These are phyloP conservation scores for Limenitis arthemis DNA, from an alignment of 2,888 invertebrate species.

Conservation along the genomic window DNA sequence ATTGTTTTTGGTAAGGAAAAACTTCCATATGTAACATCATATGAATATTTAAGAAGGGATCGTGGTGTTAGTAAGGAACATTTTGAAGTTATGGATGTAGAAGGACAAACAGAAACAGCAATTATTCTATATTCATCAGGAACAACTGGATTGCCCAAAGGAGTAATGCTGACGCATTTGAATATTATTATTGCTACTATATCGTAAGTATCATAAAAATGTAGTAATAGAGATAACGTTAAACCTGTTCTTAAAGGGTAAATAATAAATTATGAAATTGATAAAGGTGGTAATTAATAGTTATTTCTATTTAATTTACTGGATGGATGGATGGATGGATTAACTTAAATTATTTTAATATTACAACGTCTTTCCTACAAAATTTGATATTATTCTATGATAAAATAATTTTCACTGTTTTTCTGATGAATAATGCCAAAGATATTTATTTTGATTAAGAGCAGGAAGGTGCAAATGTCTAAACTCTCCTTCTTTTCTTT, in stretches of 20 bases:
- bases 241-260: neutral
- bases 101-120: conserved; percentile 26
- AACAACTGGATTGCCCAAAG: conserved; percentile 32
- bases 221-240: neutral
- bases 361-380: too few species aligned
- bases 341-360: too few species aligned
- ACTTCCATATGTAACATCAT: conserved; percentile 28
- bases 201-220: conserved; percentile 19
- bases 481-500: too few species aligned
- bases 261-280: too few species aligned
- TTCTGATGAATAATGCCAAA: too few species aligned
- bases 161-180: conserved; percentile 29
- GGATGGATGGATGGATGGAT: too few species aligned
- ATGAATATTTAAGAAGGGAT: conserved; percentile 33
- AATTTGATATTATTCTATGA: too few species aligned
- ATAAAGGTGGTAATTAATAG: too few species aligned
- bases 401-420: too few species aligned
- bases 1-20: conserved; percentile 40
- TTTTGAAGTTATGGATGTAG: conserved; percentile 23
- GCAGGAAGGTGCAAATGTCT: too few species aligned
- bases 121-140: conserved; percentile 31
- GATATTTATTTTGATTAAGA: too few species aligned
- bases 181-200: conserved; percentile 22
- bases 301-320: too few species aligned
- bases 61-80: conserved; percentile 17